Evolutionary conservation across 35 echinoderm and acorn worm species (phyloP).

Genomic region (Apostichopus japonicus): DNA sequence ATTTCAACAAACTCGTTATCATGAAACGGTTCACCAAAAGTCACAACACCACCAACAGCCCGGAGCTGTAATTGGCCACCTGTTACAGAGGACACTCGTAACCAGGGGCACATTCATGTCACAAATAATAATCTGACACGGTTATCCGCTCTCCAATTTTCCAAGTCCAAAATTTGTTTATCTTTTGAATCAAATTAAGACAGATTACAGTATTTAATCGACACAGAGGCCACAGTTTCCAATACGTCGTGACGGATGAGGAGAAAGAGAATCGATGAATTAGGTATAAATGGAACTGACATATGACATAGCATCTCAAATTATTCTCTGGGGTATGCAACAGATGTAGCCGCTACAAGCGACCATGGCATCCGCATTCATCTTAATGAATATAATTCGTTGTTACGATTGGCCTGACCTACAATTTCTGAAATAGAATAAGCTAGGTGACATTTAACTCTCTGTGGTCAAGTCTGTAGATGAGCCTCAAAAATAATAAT

Average conservation of each 20-base stretch:
- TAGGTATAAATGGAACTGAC: not conserved
- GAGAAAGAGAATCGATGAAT: not conserved
- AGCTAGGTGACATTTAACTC: too few relatives aligned
- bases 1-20: not conserved
- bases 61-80: not conserved
- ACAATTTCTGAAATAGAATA: too few relatives aligned
- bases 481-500: too few relatives aligned
- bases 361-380: too few relatives aligned
- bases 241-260: not conserved
- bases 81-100: not conserved
- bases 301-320: not conserved
- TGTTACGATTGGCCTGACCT: too few relatives aligned
- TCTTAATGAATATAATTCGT: too few relatives aligned
- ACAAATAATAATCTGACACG: not conserved
- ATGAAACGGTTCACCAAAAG: not conserved
- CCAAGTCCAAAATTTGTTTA: not conserved
- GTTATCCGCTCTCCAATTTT: not conserved
- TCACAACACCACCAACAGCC: not conserved
- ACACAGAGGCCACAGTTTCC: not conserved
- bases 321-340: slow-evolving; percentile 33
- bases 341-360: not conserved
- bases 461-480: too few relatives aligned
- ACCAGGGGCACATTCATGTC: slow-evolving; percentile 12
- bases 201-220: not conserved
- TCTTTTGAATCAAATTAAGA: slow-evolving; percentile 1